Evolutionary conservation across 2,888 invertebrate species (phyloP).

Genomic region (Priocnemis perturbator): DNA sequence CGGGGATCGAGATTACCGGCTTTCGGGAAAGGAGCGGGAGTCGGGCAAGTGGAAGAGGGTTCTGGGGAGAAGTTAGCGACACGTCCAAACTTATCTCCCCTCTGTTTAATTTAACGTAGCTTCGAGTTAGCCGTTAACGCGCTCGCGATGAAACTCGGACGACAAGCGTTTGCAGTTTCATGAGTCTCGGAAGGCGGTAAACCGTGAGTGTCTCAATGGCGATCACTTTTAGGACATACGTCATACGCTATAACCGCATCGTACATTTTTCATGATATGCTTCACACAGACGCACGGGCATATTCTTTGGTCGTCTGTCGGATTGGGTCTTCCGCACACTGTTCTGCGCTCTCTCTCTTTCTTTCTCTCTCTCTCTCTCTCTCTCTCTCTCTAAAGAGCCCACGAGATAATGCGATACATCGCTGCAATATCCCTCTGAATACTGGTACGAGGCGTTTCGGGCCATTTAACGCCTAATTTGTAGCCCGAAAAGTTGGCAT

Average conservation of each 20-base stretch:
- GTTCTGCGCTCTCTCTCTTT: background rate
- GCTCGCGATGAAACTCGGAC: slow-evolving; percentile 56
- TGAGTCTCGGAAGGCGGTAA: background rate
- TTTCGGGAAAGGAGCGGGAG: slow-evolving; percentile 26
- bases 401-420: slow-evolving; percentile 22
- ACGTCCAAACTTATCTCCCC: slow-evolving; percentile 67
- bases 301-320: too few species aligned
- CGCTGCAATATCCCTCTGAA: slow-evolving; percentile 23
- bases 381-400: background rate
- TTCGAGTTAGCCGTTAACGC: slow-evolving; percentile 68
- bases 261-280: too few species aligned
- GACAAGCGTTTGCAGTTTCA: slow-evolving; percentile 45
- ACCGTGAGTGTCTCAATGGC: too few species aligned
- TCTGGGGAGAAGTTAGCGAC: slow-evolving; percentile 62
- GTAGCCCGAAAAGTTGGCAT: slow-evolving; percentile 48
- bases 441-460: slow-evolving; percentile 34
- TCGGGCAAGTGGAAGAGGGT: slow-evolving; percentile 22
- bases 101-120: slow-evolving; percentile 70
- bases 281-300: too few species aligned
- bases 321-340: slow-evolving; percentile 18
- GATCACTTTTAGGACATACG: too few species aligned
- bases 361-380: background rate
- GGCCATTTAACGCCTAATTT: slow-evolving; percentile 57
- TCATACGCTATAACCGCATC: too few species aligned
- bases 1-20: slow-evolving; percentile 42